Percentiles rank a stretch among this genome's conserved stretches.
phyloP scores from a whole-genome alignment of 37 sponge, comb jelly and placozoan genomes.

The Amphimedon queenslandica region DNA sequence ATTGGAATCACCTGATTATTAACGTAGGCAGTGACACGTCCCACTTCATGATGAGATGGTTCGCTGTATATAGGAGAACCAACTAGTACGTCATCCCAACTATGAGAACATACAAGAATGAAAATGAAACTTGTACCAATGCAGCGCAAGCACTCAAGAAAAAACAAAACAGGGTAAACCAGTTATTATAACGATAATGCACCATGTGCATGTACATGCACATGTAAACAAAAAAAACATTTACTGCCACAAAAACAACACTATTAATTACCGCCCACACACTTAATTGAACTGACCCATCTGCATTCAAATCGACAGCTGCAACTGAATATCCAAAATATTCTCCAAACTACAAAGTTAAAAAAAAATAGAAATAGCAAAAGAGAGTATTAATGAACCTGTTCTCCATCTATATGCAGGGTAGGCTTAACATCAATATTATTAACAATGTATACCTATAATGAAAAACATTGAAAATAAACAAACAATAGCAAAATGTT shows the following conservation, averaged over 20 bases:
- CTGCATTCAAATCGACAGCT: conserved; percentile 25
- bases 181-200: too few relatives aligned
- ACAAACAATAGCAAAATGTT: too few relatives aligned
- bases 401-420: neutral
- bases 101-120: too few relatives aligned
- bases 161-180: too few relatives aligned
- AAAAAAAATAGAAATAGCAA: neutral
- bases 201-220: too few relatives aligned
- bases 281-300: conserved; percentile 14
- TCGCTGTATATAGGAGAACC: conserved; percentile 15
- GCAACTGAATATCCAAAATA: conserved; percentile 39
- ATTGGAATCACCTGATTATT: conserved; percentile 1
- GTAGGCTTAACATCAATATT: neutral
- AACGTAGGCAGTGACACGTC: neutral
- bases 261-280: too few relatives aligned
- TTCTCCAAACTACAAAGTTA: conserved; percentile 25
- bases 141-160: too few relatives aligned
- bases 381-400: neutral
- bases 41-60: neutral
- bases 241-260: too few relatives aligned
- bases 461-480: too few relatives aligned
- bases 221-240: too few relatives aligned
- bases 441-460: neutral
- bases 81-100: conserved; percentile 11
- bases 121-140: too few relatives aligned